phyloP scores from a whole-genome alignment of 2,797 vertebrate genomes.

The Aldrovandia affinis region DNA sequence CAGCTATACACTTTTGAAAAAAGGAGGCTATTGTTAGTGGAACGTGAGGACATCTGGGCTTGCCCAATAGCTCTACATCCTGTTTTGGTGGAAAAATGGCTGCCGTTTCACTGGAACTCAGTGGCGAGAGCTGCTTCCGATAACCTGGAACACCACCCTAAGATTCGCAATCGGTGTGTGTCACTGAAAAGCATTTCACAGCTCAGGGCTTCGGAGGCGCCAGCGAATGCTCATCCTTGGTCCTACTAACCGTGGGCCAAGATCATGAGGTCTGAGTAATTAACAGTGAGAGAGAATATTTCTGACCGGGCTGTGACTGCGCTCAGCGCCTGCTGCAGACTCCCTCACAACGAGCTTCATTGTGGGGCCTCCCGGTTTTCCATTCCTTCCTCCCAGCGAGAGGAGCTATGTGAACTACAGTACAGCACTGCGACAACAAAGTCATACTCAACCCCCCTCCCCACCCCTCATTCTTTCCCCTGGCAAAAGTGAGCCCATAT shows the following conservation, averaged over 20 bases:
- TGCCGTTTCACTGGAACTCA: conserved; percentile 45
- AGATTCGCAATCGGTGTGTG: conserved; percentile 9
- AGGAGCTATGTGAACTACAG: neutral
- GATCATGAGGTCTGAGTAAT: conserved; percentile 13
- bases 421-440: neutral
- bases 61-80: conserved; percentile 66
- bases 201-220: conserved; percentile 10
- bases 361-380: neutral
- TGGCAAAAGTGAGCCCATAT: neutral
- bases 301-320: conserved; percentile 8
- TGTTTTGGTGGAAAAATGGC: conserved; percentile 84
- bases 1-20: conserved; percentile 7
- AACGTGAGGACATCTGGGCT: conserved; percentile 37
- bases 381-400: neutral
- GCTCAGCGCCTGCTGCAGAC: neutral
- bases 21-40: conserved; percentile 46
- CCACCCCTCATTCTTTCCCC: neutral
- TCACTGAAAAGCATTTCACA: conserved; percentile 33
- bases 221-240: neutral
- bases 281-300: conserved; percentile 16
- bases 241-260: neutral
- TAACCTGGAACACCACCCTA: conserved; percentile 38
- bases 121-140: conserved; percentile 20
- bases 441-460: neutral
- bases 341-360: neutral